phyloP scores from a whole-genome alignment of 2,113 vertebrate species.

The Cynocephalus volans region DNA sequence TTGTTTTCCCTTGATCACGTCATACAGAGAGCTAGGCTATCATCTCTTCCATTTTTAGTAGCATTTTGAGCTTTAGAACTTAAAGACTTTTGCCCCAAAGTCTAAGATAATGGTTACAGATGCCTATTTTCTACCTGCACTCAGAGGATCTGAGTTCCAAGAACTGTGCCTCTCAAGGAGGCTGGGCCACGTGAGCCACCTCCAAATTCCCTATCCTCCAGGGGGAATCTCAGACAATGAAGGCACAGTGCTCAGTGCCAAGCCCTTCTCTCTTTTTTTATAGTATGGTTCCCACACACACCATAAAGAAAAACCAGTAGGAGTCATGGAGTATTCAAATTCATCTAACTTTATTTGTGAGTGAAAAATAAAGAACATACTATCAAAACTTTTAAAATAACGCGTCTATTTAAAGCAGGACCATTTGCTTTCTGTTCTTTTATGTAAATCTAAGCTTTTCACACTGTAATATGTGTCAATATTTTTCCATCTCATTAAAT shows the following conservation, averaged over 20 bases:
- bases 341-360: not conserved
- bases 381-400: constrained; percentile 36
- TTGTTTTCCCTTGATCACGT: not conserved
- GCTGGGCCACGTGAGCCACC: fast-evolving
- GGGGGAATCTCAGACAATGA: not conserved
- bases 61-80: not conserved
- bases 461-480: not conserved
- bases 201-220: not conserved
- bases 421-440: not conserved
- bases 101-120: not conserved
- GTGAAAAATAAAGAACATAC: not conserved
- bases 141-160: not conserved
- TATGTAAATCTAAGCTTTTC: not conserved
- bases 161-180: not conserved
- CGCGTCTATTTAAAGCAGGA: not conserved
- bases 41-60: not conserved
- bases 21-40: not conserved
- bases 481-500: constrained; percentile 29
- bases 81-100: not conserved
- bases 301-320: not conserved
- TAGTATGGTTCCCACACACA: not conserved
- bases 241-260: not conserved
- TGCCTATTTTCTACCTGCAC: not conserved
- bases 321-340: not conserved
- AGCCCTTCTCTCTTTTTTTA: not conserved